Conservation (phyloP, 2,888 invertebrate species). For the Limnephilus auricula region DNA sequence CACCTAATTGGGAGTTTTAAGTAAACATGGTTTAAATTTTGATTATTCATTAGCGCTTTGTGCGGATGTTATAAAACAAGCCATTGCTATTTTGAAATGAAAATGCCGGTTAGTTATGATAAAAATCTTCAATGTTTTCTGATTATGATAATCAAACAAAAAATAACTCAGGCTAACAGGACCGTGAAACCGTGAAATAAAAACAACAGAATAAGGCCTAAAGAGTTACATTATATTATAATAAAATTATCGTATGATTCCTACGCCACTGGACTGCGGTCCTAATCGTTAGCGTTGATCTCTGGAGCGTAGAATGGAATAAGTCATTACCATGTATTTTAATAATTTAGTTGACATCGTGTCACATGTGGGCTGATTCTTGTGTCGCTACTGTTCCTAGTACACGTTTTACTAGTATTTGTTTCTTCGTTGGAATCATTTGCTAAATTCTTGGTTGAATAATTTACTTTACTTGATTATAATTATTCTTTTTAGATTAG, state of each 20-base stretch:
- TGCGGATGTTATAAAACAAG: background rate
- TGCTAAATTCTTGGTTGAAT: background rate
- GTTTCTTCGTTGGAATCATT: background rate
- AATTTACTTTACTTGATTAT: no score
- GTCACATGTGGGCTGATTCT: slow-evolving; percentile 38
- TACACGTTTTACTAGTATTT: background rate
- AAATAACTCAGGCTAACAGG: slow-evolving; percentile 3
- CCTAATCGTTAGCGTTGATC: slow-evolving; percentile 39
- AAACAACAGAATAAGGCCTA: background rate
- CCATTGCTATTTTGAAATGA: background rate
- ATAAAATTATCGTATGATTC: background rate
- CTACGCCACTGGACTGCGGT: slow-evolving; percentile 8
- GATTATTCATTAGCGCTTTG: background rate
- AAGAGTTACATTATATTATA: background rate
- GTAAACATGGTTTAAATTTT: background rate
- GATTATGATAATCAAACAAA: background rate
- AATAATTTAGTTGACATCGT: slow-evolving; percentile 61
- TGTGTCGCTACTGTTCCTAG: slow-evolving; percentile 13
- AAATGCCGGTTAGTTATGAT: background rate
- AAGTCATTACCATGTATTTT: slow-evolving; percentile 59
- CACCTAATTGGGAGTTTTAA: no score
- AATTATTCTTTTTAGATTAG: no score
- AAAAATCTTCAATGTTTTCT: slow-evolving; percentile 4
- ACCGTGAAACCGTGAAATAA: slow-evolving; percentile 6
- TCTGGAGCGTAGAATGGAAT: slow-evolving; percentile 52